phyloP scores from a whole-genome alignment of 2,888 invertebrate genomes.

The Caenorhabditis sp. region DNA sequence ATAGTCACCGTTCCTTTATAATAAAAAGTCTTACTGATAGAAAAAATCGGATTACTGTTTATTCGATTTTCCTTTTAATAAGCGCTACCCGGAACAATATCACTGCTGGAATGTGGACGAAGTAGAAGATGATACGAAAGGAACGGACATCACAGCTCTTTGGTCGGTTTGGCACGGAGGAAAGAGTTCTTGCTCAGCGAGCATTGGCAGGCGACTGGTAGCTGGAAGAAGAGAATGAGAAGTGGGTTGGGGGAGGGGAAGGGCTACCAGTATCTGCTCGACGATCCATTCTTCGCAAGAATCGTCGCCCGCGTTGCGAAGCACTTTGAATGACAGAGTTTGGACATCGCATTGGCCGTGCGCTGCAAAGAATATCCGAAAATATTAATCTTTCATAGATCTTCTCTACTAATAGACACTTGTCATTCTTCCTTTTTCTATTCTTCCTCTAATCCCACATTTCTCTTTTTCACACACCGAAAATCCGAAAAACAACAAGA shows the following conservation, averaged over 20 bases:
- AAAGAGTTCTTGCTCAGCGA: constrained; percentile 74
- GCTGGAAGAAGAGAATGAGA: constrained; percentile 55
- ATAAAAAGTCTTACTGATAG: too few relatives aligned
- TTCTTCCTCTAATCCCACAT: neutral
- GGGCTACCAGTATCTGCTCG: constrained; percentile 68
- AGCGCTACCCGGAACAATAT: constrained; percentile 10
- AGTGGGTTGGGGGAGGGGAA: neutral
- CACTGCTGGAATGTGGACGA: constrained; percentile 30
- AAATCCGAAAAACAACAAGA: neutral
- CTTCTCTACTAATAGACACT: too few relatives aligned
- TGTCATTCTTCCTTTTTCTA: neutral
- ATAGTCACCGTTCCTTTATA: too few relatives aligned
- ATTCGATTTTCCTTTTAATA: neutral
- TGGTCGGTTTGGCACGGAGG: constrained; percentile 63
- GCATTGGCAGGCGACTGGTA: constrained; percentile 80
- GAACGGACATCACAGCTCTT: constrained; percentile 32
- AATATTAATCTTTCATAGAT: too few relatives aligned
- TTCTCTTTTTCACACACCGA: neutral
- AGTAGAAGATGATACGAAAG: neutral
- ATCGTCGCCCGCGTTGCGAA: constrained; percentile 69
- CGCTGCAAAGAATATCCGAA: too few relatives aligned
- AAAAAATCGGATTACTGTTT: too few relatives aligned
- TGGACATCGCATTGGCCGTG: constrained; percentile 77
- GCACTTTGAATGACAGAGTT: constrained; percentile 76
- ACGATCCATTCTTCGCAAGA: constrained; percentile 78